phyloP scores from a whole-genome alignment of 2,797 vertebrate species.

The Channa striata region DNA sequence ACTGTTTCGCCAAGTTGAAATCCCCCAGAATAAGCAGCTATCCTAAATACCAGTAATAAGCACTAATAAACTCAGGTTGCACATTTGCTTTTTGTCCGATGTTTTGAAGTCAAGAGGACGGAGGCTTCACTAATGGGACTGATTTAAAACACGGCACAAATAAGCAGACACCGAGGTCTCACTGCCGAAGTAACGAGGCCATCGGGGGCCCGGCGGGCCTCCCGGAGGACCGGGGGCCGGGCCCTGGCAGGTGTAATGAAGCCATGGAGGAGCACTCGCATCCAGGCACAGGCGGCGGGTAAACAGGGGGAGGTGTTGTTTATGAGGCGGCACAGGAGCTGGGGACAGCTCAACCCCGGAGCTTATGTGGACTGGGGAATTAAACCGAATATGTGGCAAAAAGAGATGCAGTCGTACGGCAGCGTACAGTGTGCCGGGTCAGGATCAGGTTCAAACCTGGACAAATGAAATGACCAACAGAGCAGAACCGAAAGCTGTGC shows the following conservation, averaged over 20 bases:
- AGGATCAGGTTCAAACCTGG: not conserved
- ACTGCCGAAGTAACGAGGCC: constrained; percentile 61
- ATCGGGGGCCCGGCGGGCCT: constrained; percentile 11
- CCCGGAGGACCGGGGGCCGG: constrained; percentile 5
- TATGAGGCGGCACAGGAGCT: constrained; percentile 1
- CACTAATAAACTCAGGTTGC: not conserved
- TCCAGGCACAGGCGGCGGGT: constrained; percentile 3
- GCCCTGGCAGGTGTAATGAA: constrained; percentile 58
- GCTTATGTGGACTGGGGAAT: not conserved
- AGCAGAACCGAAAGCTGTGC: not conserved
- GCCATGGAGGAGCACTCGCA: constrained; percentile 54
- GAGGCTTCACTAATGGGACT: constrained; percentile 30
- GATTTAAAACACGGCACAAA: constrained; percentile 43
- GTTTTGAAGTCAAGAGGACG: constrained; percentile 31
- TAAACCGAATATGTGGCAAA: not conserved
- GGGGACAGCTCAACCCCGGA: not conserved
- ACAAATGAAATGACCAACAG: not conserved
- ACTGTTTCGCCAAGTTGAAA: constrained; percentile 10
- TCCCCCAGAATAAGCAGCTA: not conserved
- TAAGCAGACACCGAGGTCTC: constrained; percentile 17
- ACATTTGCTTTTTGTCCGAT: not conserved
- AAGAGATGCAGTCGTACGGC: not conserved
- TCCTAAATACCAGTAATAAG: not conserved
- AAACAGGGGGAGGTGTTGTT: constrained; percentile 41
- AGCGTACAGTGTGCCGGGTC: not conserved